Evolutionary conservation across 2,113 vertebrate species (phyloP).

Genomic region (Oenanthe melanoleuca): DNA sequence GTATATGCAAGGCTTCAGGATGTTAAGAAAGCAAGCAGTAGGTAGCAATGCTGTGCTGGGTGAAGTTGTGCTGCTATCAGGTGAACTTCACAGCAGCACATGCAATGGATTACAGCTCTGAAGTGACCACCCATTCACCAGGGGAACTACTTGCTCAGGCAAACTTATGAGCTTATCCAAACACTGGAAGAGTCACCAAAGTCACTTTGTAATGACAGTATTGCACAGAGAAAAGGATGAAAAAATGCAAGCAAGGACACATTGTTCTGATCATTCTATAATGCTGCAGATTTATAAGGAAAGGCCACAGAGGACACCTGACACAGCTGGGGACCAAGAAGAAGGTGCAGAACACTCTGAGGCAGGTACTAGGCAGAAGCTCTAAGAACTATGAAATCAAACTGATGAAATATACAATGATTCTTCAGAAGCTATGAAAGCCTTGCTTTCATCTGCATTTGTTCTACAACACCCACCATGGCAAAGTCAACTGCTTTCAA

Average conservation of each 20-base stretch:
- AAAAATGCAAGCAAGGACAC: not conserved
- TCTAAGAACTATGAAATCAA: not conserved
- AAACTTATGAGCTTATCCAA: accelerated
- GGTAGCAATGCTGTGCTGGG: not conserved
- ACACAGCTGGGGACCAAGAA: accelerated
- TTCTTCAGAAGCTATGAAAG: not conserved
- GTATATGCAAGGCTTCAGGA: not conserved
- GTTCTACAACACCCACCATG: accelerated
- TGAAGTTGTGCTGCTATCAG: not conserved
- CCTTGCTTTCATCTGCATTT: not conserved
- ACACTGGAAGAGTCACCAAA: not conserved
- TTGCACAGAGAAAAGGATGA: not conserved
- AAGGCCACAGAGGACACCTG: not conserved
- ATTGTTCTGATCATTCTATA: not conserved
- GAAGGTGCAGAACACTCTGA: not conserved
- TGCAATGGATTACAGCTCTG: accelerated
- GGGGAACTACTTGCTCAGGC: not conserved
- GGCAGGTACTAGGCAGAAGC: not conserved
- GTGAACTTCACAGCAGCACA: not conserved
- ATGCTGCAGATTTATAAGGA: not conserved
- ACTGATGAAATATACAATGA: not conserved
- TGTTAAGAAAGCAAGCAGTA: not conserved
- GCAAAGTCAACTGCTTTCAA: not conserved
- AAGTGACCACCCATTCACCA: not conserved
- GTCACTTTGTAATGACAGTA: not conserved